phyloP scores from a whole-genome alignment of 2,797 vertebrate genomes.

The Hippopotamyrus pictus region DNA sequence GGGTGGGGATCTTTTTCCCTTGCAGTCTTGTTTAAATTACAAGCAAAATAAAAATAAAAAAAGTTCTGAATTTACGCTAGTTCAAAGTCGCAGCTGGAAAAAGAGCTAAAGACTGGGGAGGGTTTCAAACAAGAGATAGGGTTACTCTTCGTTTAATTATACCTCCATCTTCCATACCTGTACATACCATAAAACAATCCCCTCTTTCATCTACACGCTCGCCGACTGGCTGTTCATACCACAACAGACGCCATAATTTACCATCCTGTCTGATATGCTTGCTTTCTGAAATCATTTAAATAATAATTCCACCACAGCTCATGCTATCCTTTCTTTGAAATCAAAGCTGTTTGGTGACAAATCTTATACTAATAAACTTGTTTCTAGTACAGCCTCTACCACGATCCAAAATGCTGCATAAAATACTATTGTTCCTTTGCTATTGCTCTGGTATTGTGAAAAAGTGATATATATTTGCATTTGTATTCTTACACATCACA shows the following conservation, averaged over 20 bases:
- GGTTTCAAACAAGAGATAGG: neutral
- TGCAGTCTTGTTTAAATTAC: neutral
- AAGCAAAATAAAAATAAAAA: neutral
- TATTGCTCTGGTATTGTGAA: neutral
- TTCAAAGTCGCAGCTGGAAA: neutral
- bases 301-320: neutral
- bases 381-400: neutral
- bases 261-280: neutral
- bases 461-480: neutral
- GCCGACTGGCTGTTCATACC: neutral
- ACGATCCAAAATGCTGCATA: neutral
- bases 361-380: neutral
- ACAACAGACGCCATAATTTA: slow-evolving; percentile 8
- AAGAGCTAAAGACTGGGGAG: neutral
- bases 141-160: slow-evolving; percentile 3
- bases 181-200: neutral
- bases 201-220: neutral
- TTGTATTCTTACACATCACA: neutral
- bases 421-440: neutral
- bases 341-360: neutral
- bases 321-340: neutral
- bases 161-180: neutral
- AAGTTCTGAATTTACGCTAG: neutral
- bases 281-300: neutral
- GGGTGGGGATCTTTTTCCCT: neutral